phyloP scores from a whole-genome alignment of 2,888 invertebrate genomes.

The Noctuana brunneofusca region DNA sequence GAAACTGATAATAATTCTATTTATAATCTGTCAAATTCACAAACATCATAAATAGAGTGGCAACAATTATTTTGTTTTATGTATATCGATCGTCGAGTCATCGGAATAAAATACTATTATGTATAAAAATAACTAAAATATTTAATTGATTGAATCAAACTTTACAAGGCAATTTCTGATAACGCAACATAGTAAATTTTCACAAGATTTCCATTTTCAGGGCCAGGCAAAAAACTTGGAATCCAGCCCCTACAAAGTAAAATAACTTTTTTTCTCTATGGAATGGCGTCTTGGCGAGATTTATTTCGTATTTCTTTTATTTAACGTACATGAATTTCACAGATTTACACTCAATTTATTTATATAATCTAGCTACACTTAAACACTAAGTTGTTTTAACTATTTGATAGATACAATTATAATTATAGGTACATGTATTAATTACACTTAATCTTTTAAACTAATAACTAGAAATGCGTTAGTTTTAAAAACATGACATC shows the following conservation, averaged over 20 bases:
- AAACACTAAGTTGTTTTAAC: slow-evolving; percentile 2
- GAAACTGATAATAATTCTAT: not conserved
- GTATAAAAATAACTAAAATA: too few species aligned
- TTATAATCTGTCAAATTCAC: slow-evolving; percentile 2
- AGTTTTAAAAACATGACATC: slow-evolving; percentile 26
- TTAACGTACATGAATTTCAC: not conserved
- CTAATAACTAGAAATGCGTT: slow-evolving; percentile 37
- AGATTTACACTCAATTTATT: not conserved
- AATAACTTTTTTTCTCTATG: too few species aligned
- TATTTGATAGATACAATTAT: not conserved
- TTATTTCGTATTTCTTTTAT: not conserved
- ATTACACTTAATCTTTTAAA: slow-evolving; percentile 12
- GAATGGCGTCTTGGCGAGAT: not conserved
- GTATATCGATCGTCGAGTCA: too few species aligned
- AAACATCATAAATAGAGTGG: not conserved
- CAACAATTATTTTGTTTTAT: not conserved
- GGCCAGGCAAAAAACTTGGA: too few species aligned
- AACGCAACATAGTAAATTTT: not conserved
- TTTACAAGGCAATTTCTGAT: too few species aligned
- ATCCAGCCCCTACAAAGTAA: too few species aligned
- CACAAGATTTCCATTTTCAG: not conserved
- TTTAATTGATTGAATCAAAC: too few species aligned
- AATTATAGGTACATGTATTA: not conserved
- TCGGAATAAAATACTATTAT: not conserved
- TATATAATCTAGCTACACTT: slow-evolving; percentile 12